Base-by-base conservation (phyloP, 2,113 vertebrate species). In the Thamnaconus septentrionalis region DNA sequence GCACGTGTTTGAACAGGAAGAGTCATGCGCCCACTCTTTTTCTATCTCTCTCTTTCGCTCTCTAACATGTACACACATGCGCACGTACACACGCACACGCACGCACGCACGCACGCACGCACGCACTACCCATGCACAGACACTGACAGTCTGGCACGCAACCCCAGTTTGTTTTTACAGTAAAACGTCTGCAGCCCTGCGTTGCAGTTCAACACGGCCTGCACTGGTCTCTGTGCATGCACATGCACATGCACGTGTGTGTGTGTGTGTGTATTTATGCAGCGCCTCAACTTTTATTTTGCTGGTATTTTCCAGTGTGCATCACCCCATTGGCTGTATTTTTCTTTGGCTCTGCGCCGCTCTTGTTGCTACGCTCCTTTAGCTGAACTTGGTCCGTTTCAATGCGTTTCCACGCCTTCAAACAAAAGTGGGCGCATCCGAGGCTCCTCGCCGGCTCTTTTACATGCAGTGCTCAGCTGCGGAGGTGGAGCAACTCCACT, bases 91-190 rank as follows among this genome's bases (percentile, higher is more conserved):
- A 63, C 31, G 31, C 18, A 42, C 50, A 73, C 58, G 56, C 53
- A 59, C 39, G 56, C 41, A 58, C n/a, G n/a, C n/a, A n/a, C n/a
- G n/a, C n/a, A n/a, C n/a, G n/a, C n/a, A n/a, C 53, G 6, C 44
- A 31, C 18, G 18, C 18, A 31, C 18, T 31, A 31, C 18, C 18
- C 18, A 31, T 31, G 18, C 18, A 31, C 18, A 31, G 40, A 5
- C 40, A 11, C 65, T 59, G 61, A 70, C 50, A 59, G n/a, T 49
- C 4, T 57, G 44, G 8, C 55, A 73, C 41, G 39, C 76, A 88
- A 70, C 51, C 69, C 76, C 79, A 73, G 79, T 75, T 77, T 88
- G 84, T 73, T 79, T 44, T 78, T 65, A 59, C 50, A 60, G 12
- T 84, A 78, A 76, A 83, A 71, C 69, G 74, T 60, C 63, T 65